These are phyloP conservation scores for Natator depressus DNA, from an alignment of 2,113 vertebrate genomes.

Conservation along the genomic window DNA sequence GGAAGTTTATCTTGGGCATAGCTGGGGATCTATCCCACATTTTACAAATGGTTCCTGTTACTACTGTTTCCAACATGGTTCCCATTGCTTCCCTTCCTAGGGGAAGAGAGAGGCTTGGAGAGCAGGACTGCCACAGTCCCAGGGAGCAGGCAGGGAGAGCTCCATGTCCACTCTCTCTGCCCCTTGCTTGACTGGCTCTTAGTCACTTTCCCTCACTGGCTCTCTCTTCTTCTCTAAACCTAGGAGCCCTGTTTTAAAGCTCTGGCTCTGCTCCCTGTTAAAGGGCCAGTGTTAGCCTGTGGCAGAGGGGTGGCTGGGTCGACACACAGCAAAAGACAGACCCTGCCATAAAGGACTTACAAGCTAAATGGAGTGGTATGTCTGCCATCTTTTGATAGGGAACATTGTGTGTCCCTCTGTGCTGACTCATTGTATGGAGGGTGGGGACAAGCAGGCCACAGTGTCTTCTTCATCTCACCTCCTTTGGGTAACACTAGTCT, in stretches of 20 bases:
- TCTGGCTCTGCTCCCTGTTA: background rate
- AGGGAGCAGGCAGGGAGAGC: background rate
- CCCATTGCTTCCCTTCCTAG: background rate
- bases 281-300: background rate
- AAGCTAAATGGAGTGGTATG: background rate
- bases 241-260: background rate
- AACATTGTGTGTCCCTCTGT: background rate
- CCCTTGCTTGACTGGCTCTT: background rate
- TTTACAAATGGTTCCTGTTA: background rate
- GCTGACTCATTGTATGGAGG: background rate
- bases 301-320: background rate
- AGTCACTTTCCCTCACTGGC: background rate
- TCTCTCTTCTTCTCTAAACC: background rate
- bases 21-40: background rate
- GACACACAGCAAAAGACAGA: background rate
- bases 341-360: background rate
- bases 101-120: background rate
- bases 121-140: too few species aligned
- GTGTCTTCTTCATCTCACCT: background rate
- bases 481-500: too few species aligned
- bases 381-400: background rate
- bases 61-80: background rate
- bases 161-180: background rate
- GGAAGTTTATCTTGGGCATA: background rate
- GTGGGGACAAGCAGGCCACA: rapidly evolving